Percentiles rank a stretch among this genome's conserved stretches.
These are phyloP conservation scores for Himantopus leucocephalus DNA, from an alignment of 2,113 vertebrate species.

Conservation along the genomic window DNA sequence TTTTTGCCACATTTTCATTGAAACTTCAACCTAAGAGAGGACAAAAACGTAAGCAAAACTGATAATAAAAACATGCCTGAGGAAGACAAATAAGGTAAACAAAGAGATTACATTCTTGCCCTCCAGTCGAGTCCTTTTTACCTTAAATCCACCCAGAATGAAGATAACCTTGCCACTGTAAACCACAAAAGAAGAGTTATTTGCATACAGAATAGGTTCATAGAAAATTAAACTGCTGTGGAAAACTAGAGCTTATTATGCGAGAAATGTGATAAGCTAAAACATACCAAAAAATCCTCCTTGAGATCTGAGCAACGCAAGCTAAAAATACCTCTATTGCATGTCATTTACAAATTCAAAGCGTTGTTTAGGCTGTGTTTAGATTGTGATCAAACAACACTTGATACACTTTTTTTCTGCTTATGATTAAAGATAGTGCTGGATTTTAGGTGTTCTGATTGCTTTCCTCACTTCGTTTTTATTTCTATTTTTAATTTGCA, in stretches of 20 bases:
- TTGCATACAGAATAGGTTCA: constrained; percentile 32
- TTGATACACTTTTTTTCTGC: not conserved
- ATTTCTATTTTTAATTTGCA: constrained; percentile 33
- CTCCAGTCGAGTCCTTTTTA: not conserved
- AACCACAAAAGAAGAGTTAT: not conserved
- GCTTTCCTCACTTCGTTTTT: constrained; percentile 15
- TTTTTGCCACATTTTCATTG: not conserved
- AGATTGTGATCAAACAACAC: constrained; percentile 62
- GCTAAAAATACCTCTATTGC: constrained; percentile 69
- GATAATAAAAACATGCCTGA: not conserved
- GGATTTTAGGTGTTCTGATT: constrained; percentile 50
- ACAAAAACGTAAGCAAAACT: not conserved
- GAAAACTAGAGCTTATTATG: constrained; percentile 26
- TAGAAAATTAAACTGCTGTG: constrained; percentile 27
- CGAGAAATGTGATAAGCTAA: constrained; percentile 24
- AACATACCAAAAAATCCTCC: constrained; percentile 9
- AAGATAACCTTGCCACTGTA: not conserved
- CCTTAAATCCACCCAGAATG: not conserved
- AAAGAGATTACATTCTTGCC: not conserved
- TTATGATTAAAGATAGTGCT: constrained; percentile 48
- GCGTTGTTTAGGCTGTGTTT: constrained; percentile 62
- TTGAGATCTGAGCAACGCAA: constrained; percentile 19
- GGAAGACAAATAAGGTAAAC: not conserved
- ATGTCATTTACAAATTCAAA: constrained; percentile 64
- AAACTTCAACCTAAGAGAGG: not conserved